Evolutionary conservation across 2,113 vertebrate species (phyloP).

Genomic region (Fregetta grallaria): DNA sequence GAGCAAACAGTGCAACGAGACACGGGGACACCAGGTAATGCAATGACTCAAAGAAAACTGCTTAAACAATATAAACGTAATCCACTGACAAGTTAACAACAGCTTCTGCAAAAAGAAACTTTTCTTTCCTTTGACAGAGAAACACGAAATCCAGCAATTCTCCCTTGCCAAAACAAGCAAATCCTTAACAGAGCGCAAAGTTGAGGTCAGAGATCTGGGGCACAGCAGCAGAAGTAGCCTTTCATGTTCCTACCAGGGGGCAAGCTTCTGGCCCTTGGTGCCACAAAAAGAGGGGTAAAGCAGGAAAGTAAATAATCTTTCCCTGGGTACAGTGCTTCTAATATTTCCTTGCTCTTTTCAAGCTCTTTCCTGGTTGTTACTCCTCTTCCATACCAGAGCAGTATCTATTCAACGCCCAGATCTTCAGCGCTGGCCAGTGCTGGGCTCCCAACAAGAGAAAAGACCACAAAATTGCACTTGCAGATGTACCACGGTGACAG

Average conservation of each 20-base stretch:
- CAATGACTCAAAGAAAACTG: not conserved
- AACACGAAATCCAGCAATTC: not conserved
- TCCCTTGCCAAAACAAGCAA: not conserved
- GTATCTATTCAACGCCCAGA: not conserved
- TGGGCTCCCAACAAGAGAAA: not conserved
- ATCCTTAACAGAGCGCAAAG: not conserved
- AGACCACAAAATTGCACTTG: not conserved
- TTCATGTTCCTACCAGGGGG: not conserved
- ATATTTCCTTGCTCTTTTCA: not conserved
- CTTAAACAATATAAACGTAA: not conserved
- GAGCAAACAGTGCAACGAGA: not conserved
- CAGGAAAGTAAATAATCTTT: not conserved
- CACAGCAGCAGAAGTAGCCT: not conserved
- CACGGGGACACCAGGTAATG: not conserved
- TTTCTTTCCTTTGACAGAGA: not conserved
- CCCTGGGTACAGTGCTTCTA: not conserved
- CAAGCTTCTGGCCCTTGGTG: not conserved
- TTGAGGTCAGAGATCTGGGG: not conserved
- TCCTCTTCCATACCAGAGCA: not conserved
- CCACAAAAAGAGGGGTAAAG: not conserved
- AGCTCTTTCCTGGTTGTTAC: not conserved
- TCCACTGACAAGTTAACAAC: not conserved
- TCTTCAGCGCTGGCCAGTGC: not conserved
- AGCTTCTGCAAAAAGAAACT: not conserved
- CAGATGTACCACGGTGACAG: not conserved